Base-by-base conservation (phyloP, 2,888 invertebrate species). In the Trachelus tabidus region DNA sequence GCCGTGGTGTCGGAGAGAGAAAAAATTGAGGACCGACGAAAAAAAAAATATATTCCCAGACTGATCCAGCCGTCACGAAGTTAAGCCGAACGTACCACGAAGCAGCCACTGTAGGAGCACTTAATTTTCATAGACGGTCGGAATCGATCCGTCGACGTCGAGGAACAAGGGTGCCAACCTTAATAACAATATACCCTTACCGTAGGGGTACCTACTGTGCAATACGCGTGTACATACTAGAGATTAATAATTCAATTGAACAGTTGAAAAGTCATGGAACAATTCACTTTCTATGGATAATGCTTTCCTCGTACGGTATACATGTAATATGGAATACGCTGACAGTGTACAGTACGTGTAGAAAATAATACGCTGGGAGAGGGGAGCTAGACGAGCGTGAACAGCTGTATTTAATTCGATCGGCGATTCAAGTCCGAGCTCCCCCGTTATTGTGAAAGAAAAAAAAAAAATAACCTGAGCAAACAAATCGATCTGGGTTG, bases 371-470 rank as follows among this genome's bases (percentile, higher is more conserved):
- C 12, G 9, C 12, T 11, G 11, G 3, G 11, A 12, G 11, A 12
- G n/a, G 11, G 12, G 34, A 71, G 71, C 12, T 71, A 12, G 71
- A 31, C 31, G 71, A 34, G 71, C 12, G 71, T 9, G 34, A 71
- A 11, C 71, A 71, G 31, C 71, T 71, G 71, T 71, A 71, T 71
- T 71, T 71, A 71, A 71, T 71, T 71, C 31, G 71, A 71, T 71
- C 71, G 71, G 34, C 12, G 71, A 71, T 71, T 71, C 71, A 34
- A 71, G 33, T 9, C 12, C 3, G 31, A 71, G 31, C 12, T 71
- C 12, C 31, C 12, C 33, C 9, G n/a, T 69, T 23, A 34, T 71
- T 71, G 31, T 71, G 31, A 11, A 31, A 23, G 23, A 56, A 12
- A 56, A 4, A 9, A 31, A 56, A 37, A 56, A 11, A 71, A 9